phyloP scores from a whole-genome alignment of 2,797 vertebrate species.

The Sebastes cheni region DNA sequence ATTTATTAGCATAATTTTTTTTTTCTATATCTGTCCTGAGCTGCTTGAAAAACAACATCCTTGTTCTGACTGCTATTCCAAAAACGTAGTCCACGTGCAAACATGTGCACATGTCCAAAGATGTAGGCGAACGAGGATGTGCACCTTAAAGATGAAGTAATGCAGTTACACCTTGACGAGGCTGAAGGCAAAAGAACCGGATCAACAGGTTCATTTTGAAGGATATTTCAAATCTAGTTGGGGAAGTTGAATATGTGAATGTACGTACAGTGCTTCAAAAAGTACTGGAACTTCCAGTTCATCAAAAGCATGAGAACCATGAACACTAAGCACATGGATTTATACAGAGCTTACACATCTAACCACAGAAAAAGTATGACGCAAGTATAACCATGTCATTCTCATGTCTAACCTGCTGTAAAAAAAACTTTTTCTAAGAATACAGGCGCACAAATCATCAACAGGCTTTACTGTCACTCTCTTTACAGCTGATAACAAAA shows the following conservation, averaged over 20 bases:
- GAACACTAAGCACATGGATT: not conserved
- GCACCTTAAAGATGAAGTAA: not conserved
- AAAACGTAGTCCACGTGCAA: not conserved
- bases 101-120: not conserved
- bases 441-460: constrained; percentile 34
- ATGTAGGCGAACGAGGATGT: not conserved
- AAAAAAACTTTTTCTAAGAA: not conserved
- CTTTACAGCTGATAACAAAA: constrained; percentile 33
- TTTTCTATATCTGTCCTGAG: not conserved
- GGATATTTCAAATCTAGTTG: not conserved
- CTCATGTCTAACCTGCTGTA: not conserved
- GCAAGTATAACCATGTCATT: not conserved
- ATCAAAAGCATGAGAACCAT: not conserved
- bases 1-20: not conserved
- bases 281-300: not conserved
- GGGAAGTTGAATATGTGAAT: not conserved
- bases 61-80: not conserved
- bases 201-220: not conserved
- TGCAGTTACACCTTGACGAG: not conserved
- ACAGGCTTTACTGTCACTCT: constrained; percentile 15
- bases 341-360: not conserved
- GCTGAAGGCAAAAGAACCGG: constrained; percentile 20
- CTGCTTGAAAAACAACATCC: not conserved
- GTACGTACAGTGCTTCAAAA: not conserved
- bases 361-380: not conserved